Evolutionary conservation across 2,888 invertebrate genomes (phyloP), one percentile per base, ranked within the genome.

Genomic region (Bimastos eiseni): DNA sequence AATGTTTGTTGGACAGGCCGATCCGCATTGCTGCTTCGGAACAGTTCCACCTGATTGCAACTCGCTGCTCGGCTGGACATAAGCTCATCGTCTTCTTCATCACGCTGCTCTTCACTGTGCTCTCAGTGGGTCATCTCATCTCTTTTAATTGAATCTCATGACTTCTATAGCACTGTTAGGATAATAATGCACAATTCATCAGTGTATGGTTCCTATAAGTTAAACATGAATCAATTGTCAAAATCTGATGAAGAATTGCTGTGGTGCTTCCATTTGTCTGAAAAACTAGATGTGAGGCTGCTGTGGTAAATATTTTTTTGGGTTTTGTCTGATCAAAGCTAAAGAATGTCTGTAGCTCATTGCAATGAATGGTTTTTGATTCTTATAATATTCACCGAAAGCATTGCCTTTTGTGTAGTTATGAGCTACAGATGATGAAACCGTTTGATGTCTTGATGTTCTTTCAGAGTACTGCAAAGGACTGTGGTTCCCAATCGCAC

Each of bases 11-110:
- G 70, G 91, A 0, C 92, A 95, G 95, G 90, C 94, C 97, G 94
- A 96, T 98, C 91, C 96, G 98, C 92, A 96, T 97, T 91, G 96
- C 97, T 88, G 97, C 97, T 91, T 97, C 97, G 15, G 98, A 98
- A 94, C 98, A 98, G 95, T 96, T 98, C 94, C 96, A 97, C 92
- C 96, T 97, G 92, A 92, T 98, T 95, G 97, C 97, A 92, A 97
- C 97, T 83, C 97, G 97, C 96, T 97, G 97, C 94, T 97, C 96
- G 92, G 96, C 96, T 91, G 95, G 96, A 94, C 95, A 96, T 94
- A 95, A 96, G 91, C 96, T 97, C 13, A 95, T 97, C 89, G 96
- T 96, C 92, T 96, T 96, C 93, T 96, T 97, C 92, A 96, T 97
- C 92, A 96, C 96, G 41, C 95, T 97, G 49, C 95, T 97, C 86